phyloP scores from a whole-genome alignment of 2,888 invertebrate species.

The Sinentomon sp. region DNA sequence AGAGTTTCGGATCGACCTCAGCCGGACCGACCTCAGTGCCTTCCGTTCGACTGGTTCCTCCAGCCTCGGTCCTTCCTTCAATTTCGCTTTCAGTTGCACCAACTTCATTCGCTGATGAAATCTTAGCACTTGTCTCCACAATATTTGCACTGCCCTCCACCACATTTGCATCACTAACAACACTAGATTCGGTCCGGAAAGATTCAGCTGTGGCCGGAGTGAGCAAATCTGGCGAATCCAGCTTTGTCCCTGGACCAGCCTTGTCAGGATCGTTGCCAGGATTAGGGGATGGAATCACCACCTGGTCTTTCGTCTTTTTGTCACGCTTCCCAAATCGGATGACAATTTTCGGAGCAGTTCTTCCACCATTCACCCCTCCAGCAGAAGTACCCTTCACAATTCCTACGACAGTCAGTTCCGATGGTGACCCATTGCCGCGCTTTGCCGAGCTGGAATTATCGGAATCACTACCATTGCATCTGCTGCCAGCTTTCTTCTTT shows the following conservation, averaged over 20 bases:
- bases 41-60: too few relatives aligned
- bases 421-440: neutral
- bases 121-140: too few relatives aligned
- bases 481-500: conserved; percentile 8
- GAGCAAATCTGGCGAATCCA: neutral
- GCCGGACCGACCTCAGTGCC: too few relatives aligned
- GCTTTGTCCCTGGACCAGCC: neutral
- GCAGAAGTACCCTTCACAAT: conserved; percentile 16
- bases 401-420: conserved; percentile 18
- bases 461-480: too few relatives aligned
- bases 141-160: too few relatives aligned
- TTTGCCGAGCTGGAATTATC: too few relatives aligned
- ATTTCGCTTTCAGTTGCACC: too few relatives aligned
- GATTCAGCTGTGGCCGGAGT: neutral
- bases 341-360: conserved; percentile 39
- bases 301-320: neutral
- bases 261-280: neutral
- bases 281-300: neutral
- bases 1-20: too few relatives aligned
- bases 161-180: too few relatives aligned
- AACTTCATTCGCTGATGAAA: too few relatives aligned
- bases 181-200: too few relatives aligned
- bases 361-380: conserved; percentile 13
- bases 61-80: too few relatives aligned
- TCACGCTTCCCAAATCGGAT: conserved; percentile 36